Evolutionary conservation across 2,888 invertebrate species (phyloP).

Genomic region (Diadegma fenestrale): DNA sequence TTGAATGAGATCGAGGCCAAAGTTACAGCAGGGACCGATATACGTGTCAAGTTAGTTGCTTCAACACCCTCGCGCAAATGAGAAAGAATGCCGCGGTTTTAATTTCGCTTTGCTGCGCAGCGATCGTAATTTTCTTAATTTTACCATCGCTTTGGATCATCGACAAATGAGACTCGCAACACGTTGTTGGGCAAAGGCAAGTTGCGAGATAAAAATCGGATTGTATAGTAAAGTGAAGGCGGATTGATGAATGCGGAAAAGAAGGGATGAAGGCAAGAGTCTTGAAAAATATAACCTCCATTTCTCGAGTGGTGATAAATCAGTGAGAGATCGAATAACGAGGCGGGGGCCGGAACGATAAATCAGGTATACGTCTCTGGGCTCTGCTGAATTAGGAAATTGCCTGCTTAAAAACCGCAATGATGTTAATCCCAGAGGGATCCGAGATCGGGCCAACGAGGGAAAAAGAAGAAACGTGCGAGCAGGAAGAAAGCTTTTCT

Average conservation of each 20-base stretch:
- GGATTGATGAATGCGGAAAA: slow-evolving; percentile 21
- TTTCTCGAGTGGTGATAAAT: slow-evolving; percentile 72
- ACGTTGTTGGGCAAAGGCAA: neutral
- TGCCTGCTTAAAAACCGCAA: slow-evolving; percentile 84
- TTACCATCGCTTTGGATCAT: neutral
- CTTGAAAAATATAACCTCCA: slow-evolving; percentile 56
- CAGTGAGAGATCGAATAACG: slow-evolving; percentile 70
- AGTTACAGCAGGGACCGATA: slow-evolving; percentile 19
- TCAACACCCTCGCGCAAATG: slow-evolving; percentile 3
- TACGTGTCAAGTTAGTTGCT: slow-evolving; percentile 27
- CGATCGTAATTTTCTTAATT: neutral
- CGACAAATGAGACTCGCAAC: neutral
- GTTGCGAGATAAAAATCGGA: slow-evolving; percentile 41
- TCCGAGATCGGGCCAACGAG: slow-evolving; percentile 66
- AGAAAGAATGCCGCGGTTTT: slow-evolving; percentile 4
- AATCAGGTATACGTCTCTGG: slow-evolving; percentile 71
- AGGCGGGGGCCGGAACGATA: slow-evolving; percentile 66
- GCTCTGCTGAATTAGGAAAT: slow-evolving; percentile 83
- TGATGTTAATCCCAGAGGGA: slow-evolving; percentile 81
- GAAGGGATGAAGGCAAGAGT: slow-evolving; percentile 33
- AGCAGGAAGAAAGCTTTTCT: slow-evolving; percentile 42
- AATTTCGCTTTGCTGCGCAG: neutral
- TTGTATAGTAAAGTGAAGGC: slow-evolving; percentile 49
- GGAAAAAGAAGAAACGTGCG: slow-evolving; percentile 48
- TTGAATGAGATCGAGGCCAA: slow-evolving; percentile 60